These are phyloP conservation scores for Prunella himalayana DNA, from an alignment of 2,113 vertebrate genomes.

Conservation along the genomic window DNA sequence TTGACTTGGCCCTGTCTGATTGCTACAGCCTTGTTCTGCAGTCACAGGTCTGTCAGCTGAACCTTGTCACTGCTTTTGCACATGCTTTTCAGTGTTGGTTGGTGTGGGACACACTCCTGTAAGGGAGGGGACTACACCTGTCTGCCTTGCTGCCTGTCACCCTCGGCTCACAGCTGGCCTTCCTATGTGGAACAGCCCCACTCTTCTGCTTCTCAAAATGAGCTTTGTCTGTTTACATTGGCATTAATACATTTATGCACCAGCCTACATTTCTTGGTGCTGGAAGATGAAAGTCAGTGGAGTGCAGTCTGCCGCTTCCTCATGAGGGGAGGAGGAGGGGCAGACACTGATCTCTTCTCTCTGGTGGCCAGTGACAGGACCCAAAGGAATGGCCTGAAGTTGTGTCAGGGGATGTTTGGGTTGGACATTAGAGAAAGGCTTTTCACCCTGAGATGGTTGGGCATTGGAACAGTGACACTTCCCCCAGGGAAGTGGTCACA, in stretches of 20 bases:
- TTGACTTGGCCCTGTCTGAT: background rate
- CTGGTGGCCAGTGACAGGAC: background rate
- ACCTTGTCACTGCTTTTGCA: background rate
- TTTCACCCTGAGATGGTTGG: too few species aligned
- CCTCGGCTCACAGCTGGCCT: fast-evolving
- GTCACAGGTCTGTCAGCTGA: background rate
- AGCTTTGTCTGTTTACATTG: background rate
- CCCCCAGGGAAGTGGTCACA: background rate
- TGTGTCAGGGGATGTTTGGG: background rate
- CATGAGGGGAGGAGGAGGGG: background rate
- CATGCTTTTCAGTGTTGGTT: fast-evolving
- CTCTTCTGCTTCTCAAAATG: background rate
- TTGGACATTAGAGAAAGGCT: background rate
- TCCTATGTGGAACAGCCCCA: background rate
- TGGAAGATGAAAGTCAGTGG: background rate
- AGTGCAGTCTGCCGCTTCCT: background rate
- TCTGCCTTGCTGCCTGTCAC: background rate
- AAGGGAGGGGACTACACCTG: background rate
- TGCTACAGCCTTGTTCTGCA: background rate
- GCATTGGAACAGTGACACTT: background rate
- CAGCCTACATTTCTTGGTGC: background rate
- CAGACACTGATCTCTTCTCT: background rate
- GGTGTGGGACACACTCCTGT: background rate
- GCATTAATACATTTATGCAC: background rate
- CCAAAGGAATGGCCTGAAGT: fast-evolving